phyloP scores from a whole-genome alignment of 2,113 vertebrate species.

The Dolichallabes microphthalmus region DNA sequence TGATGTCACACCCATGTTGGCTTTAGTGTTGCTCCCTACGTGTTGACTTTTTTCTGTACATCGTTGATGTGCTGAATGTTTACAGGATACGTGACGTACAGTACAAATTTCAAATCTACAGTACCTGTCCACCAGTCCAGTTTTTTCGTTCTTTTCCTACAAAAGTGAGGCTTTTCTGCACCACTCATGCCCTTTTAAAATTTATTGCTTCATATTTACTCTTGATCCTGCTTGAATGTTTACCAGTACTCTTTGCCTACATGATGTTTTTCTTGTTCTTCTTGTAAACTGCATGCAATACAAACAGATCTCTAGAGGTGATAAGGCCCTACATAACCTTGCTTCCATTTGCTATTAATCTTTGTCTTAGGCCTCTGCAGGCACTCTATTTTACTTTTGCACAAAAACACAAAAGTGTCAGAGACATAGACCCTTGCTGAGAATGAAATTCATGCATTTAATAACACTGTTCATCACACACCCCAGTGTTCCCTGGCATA shows the following conservation, averaged over 20 bases:
- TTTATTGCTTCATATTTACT: not conserved
- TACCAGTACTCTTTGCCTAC: not conserved
- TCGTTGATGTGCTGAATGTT: not conserved
- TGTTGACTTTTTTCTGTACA: no score
- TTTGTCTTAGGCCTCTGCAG: not conserved
- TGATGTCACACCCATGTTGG: not conserved
- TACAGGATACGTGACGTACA: not conserved
- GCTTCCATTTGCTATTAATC: not conserved
- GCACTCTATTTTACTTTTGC: not conserved
- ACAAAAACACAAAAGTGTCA: not conserved
- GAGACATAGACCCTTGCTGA: not conserved
- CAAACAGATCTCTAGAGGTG: not conserved
- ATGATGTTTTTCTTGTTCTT: not conserved
- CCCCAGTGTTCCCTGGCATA: not conserved
- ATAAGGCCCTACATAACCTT: not conserved
- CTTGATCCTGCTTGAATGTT: not conserved
- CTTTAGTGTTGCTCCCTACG: not conserved
- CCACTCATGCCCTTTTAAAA: not conserved
- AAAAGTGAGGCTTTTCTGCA: no score
- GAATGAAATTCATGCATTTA: not conserved
- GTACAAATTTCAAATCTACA: not conserved
- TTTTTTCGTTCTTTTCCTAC: not conserved
- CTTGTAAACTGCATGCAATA: not conserved
- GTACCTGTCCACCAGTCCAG: not conserved
- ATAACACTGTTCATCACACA: slow-evolving; percentile 17